A percentile compares a stretch with the other conserved stretches of the same genome.
phyloP scores from a whole-genome alignment of 2,888 invertebrate species.

The Caenorhabditis japonica region DNA sequence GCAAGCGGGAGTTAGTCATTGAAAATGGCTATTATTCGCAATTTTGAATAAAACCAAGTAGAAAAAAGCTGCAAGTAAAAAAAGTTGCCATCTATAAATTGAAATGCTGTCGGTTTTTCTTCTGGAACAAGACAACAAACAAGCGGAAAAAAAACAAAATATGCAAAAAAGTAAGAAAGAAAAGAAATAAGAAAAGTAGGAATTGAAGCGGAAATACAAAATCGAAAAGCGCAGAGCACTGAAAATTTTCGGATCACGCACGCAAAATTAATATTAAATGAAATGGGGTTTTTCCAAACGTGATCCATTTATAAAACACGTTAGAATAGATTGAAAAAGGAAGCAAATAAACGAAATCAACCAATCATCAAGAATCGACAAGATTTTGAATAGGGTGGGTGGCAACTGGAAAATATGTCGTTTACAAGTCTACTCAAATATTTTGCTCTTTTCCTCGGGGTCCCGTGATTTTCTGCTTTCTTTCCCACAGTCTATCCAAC shows the following conservation, averaged over 20 bases:
- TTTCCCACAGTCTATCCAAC: slow-evolving; percentile 8
- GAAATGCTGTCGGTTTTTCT: no score
- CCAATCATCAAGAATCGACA: slow-evolving; percentile 25
- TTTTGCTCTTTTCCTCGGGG: slow-evolving; percentile 29
- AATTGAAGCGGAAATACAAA: no score
- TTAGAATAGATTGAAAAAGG: no score
- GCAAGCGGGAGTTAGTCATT: no score
- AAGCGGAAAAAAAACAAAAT: not conserved
- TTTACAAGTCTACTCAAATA: slow-evolving; percentile 37
- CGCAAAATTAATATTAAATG: slow-evolving; percentile 5
- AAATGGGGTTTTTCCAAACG: not conserved
- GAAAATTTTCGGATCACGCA: not conserved
- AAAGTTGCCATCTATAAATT: no score
- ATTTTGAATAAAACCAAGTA: no score
- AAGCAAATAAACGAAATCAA: not conserved
- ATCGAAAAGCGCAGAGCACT: not conserved
- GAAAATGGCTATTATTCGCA: no score
- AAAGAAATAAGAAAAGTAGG: not conserved
- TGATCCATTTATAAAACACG: not conserved
- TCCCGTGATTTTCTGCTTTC: slow-evolving; percentile 4
- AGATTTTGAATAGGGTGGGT: slow-evolving; percentile 29
- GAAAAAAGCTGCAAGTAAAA: no score
- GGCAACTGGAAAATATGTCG: slow-evolving; percentile 25
- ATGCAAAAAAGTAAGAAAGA: not conserved
- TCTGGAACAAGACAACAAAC: slow-evolving; percentile 18